Base-by-base conservation (phyloP, 2,888 invertebrate genomes). In the Melanostoma scalare region DNA sequence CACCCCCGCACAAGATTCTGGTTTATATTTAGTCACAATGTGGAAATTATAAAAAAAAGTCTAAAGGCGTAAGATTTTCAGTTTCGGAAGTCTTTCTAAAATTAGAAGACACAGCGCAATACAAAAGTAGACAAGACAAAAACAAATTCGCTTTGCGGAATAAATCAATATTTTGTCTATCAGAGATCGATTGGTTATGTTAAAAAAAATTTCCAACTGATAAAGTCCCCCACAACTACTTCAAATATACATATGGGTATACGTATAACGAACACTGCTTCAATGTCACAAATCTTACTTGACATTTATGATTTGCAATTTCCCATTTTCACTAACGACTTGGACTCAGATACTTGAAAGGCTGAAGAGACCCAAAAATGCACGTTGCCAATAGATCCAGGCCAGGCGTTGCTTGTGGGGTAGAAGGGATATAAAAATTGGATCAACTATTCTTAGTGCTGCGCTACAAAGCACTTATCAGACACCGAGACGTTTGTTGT, bases 11-110 rank as follows among this genome's bases (percentile, higher is more conserved):
- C 20, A 20, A 20, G 20, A 20, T 20, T 20, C 20, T 20, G 20
- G 20, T 69, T 69, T 76, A 76, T 69, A 76, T 69, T 61, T 76
- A 76, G 76, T 69, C 55, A 5, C 38, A 30, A 20, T 0, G 5
- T 3, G 68, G 36, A 55, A 36, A 55, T 10, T 55, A 10, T 6
- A 42, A 42, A 33, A 33, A 33, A 73, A 6, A 6, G 6, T 33
- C 30, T 33, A 33, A 46, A 31, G n/a, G 6, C 6, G n/a, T 2
- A 40, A 10, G 38, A 35, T 40, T 2, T 38, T 9, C 2, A 33
- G 33, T 53, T 52, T 52, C n/a, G 42, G 52, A 63, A 74, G 35
- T 42, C n/a, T 10, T 30, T 61, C 76, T 68, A 76, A 76, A 76
- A 53, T 69, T 76, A 76, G 76, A 76, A 52, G 9, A 53, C 38